Conservation (phyloP, 1,140 invertebrate genomes). For the Medauroidea extradentata region DNA sequence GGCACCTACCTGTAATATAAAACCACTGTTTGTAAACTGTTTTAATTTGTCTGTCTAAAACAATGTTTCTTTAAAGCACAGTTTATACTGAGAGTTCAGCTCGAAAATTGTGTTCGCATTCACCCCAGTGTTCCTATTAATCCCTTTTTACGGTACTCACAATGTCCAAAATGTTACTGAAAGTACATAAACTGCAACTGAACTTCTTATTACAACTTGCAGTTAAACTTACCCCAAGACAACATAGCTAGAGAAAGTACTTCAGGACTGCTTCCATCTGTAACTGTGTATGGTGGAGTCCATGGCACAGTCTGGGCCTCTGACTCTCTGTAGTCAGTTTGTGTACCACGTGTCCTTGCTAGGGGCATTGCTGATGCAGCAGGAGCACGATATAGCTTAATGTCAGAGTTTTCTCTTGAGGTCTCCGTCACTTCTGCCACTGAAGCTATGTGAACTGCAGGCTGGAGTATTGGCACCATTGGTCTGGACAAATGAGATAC, state of each 20-base stretch:
- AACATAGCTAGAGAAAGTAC: conserved; percentile 57
- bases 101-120: background rate
- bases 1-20: too few relatives aligned
- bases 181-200: background rate
- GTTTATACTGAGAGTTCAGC: background rate
- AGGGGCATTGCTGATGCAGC: background rate
- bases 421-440: background rate
- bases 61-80: background rate
- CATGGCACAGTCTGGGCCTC: conserved; percentile 74
- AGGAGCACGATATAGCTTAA: background rate
- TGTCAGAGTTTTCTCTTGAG: background rate
- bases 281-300: conserved; percentile 58
- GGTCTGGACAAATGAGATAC: conserved; percentile 8
- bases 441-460: background rate
- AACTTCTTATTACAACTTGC: too few relatives aligned
- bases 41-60: too few relatives aligned
- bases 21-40: too few relatives aligned
- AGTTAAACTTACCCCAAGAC: conserved; percentile 53
- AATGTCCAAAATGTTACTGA: background rate
- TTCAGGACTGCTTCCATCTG: conserved; percentile 50
- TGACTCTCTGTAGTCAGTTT: conserved; percentile 70
- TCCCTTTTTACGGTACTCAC: background rate
- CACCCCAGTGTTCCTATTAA: background rate
- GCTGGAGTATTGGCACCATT: background rate
- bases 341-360: conserved; percentile 47